Base-by-base conservation (phyloP, 2,888 invertebrate genomes). In the Rutpela maculata region DNA sequence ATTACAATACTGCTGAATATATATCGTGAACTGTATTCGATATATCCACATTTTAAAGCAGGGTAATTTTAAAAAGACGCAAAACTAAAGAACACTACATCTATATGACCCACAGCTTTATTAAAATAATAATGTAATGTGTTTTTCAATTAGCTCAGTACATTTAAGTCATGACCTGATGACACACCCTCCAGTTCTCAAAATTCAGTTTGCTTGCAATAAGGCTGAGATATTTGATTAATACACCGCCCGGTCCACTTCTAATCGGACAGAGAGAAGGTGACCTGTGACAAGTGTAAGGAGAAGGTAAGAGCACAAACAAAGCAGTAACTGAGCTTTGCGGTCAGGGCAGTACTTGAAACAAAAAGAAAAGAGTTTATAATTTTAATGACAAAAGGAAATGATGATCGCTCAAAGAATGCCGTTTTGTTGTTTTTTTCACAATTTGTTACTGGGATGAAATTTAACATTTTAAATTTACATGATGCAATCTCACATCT, bases 201-300 rank as follows among this genome's bases (percentile, higher is more conserved):
- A 72, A 65, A 72, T 72, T 18, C 43, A n/a, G 50, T 50, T 72
- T 60, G 72, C 65, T 65, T 72, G 72, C 55, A 43, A 43, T 43
- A 43, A 43, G n/a, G 55, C 55, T 18, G 26, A 55, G 72, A 63
- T 65, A 72, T 65, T 43, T 56, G 56, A 22, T 56, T 63, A 18
- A 72, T 57, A 72, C 50, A 15, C 65, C 65, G 65, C 65, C 72
- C 72, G 56, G 56, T 18, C 18, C 55, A 31, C 18, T 38, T 38
- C 65, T 65, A 65, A 17, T 35, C 15, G 43, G 35, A 65, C 17
- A 18, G 38, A 65, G 65, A 65, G 18, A n/a, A 35, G 65, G 43
- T 43, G 65, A 65, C 18, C 65, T 12, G 18, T 31, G 65, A 19
- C 65, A 65, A 38, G 65, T 43, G 43, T 65, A 65, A 18, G 17